Conservation (phyloP, 1,140 invertebrate species). For the Drosophila baimaii region DNA sequence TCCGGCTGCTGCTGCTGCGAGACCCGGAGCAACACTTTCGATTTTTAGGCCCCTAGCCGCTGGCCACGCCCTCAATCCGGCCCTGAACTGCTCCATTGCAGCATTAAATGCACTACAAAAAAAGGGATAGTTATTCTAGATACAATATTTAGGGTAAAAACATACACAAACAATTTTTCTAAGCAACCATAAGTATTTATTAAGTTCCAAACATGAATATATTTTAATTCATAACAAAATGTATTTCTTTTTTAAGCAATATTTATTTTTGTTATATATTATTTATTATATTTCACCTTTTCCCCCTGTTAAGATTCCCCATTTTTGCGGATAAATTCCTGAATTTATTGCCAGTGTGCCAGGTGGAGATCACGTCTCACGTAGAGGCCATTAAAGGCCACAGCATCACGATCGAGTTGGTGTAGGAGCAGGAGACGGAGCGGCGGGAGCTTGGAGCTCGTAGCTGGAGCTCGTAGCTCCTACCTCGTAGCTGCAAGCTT, state of each 20-base stretch:
- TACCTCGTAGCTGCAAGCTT: slow-evolving; percentile 18
- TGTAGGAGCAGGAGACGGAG: slow-evolving; percentile 10
- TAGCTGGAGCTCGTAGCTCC: slow-evolving; percentile 23
- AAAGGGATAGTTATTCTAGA: background rate
- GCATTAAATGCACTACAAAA: background rate
- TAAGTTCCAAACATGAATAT: too few relatives aligned
- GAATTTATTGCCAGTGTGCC: slow-evolving; percentile 13
- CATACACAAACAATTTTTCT: too few relatives aligned
- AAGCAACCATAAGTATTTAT: too few relatives aligned
- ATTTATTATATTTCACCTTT: background rate
- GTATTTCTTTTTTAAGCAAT: too few relatives aligned
- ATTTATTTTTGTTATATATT: background rate
- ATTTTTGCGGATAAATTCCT: background rate
- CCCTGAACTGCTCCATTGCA: slow-evolving; percentile 4
- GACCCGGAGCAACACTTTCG: slow-evolving; percentile 72
- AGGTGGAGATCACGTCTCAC: slow-evolving; percentile 56
- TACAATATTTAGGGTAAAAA: too few relatives aligned
- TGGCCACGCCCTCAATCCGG: slow-evolving; percentile 43
- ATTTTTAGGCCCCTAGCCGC: slow-evolving; percentile 41
- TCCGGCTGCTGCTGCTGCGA: slow-evolving; percentile 20
- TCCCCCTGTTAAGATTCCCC: too few relatives aligned
- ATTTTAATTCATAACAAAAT: background rate
- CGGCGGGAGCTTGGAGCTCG: slow-evolving; percentile 19
- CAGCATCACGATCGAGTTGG: slow-evolving; percentile 70
- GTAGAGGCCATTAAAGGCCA: slow-evolving; percentile 72